Base-by-base conservation (phyloP, 2,888 invertebrate genomes). In the Vesta saturnalis region DNA sequence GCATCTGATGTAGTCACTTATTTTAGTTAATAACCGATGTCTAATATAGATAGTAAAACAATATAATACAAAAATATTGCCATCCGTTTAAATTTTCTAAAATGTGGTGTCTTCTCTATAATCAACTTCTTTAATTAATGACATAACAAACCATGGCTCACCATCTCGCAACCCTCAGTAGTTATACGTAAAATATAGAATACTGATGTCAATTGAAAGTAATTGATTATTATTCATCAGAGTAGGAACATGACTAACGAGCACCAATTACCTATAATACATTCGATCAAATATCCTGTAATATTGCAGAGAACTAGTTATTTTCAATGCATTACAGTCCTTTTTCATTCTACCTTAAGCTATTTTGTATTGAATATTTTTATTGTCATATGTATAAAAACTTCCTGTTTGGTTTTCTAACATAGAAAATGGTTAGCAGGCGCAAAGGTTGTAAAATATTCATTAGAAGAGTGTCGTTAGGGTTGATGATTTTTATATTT, bases 381-480 rank as follows among this genome's bases (percentile, higher is more conserved):
- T 43, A 19, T 52, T 52, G 52, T 52, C 3, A 15, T 19, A n/a
- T 23, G 30, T 15, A 16, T 35, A 18, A 4, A 18, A 60, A 52
- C 12, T 30, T 35, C 15, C 16, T 62, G 23, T 43, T 30, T 62
- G 19, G 39, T 47, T 47, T 56, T 22, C 21, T 54, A 56, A 56
- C 55, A 54, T 47, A 43, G n/a, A 54, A 62, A 55, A 43, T 56
- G 62, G 16, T 46, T 46, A 46, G 35, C 23, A 21, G 62, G 22
- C 21, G 62, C 16, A 47, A 56, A 22, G 49, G 52, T 64, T 52
- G 35, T 64, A 57, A 64, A 64, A 64, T 64, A 64, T 64, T 64
- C 58, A 64, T 58, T 52, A 58, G 64, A 49, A 30, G 49, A 23
- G 64, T 64, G 64, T 58, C 64, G 39, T 47, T 64, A 62, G 62